These are phyloP conservation scores for Allolobophora icterica DNA, from an alignment of 2,888 invertebrate species.

Conservation along the genomic window DNA sequence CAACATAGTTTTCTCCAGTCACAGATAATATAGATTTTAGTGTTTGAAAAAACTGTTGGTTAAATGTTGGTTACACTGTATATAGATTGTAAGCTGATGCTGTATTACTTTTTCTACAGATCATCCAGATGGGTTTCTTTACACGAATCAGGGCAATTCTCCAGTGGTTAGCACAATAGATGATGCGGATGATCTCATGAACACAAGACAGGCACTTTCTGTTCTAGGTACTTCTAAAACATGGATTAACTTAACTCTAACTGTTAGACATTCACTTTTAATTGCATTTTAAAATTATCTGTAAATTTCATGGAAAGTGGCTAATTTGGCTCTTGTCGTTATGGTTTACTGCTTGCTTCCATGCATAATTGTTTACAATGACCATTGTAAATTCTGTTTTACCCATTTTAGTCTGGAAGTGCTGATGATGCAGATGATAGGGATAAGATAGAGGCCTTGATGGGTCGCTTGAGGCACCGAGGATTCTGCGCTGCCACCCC, in stretches of 20 bases:
- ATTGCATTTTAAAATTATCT: background rate
- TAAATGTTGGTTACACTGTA: background rate
- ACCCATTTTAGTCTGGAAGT: background rate
- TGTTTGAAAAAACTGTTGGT: background rate
- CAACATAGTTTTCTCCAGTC: background rate
- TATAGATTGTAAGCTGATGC: background rate
- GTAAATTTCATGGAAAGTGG: background rate
- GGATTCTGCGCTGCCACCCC: no score
- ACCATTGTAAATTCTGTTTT: background rate
- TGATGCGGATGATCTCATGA: slow-evolving; percentile 81
- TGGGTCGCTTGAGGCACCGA: no score
- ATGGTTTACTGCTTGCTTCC: background rate
- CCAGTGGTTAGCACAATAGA: slow-evolving; percentile 84
- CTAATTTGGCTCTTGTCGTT: background rate
- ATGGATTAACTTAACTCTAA: background rate
- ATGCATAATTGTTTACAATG: background rate
- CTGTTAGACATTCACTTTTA: background rate
- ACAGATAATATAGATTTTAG: background rate
- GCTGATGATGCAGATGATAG: no score
- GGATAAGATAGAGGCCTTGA: no score
- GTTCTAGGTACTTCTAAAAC: slow-evolving; percentile 69
- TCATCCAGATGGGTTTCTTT: slow-evolving; percentile 77
- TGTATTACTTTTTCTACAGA: slow-evolving; percentile 66
- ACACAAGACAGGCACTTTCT: slow-evolving; percentile 79
- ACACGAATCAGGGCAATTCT: slow-evolving; percentile 75